Evolutionary conservation across 2,888 invertebrate species (phyloP), one percentile per base, ranked within the genome.

Genomic region (Leptarthrus brevirostris): DNA sequence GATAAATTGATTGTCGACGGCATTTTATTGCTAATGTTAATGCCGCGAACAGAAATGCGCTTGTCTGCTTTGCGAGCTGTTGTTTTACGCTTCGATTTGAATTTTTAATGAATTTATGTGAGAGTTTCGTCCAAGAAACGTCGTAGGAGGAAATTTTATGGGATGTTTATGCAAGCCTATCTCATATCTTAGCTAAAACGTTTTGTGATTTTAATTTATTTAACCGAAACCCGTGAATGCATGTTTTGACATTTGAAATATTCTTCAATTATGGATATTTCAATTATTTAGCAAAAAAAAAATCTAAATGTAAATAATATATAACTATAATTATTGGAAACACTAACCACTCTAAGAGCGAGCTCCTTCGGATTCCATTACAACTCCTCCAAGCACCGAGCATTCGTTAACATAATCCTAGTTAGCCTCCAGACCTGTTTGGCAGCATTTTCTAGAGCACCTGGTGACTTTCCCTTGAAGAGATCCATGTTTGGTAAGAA

Each of bases 361-460:
- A 10, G 16, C 24, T 47, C 22, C 20, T 16, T 5, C 14, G 10
- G 24, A n/a, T 34, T 44, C 40, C 52, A 58, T 88, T 91, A 96
- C 85, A 97, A 90, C 86, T 94, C 94, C 85, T 97, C 97, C 80
- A 97, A 89, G 70, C 95, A 95, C 78, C 94, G 88, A 72, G 94
- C 93, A 86, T 96, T 96, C 78, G 96, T 97, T 80, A 97, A 88
- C 86, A 97, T 91, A 84, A 96, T 96, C 76, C 97, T 86, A 14
- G 96, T 93, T 64, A 97, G 89, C 82, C 95, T 88, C 97, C 97
- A 97, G 79, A 95, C 93, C 85, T 95, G 94, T 86, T 96, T 96
- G 75, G 96, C 95, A 4, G 96, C 95, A 85, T 94, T 95, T 86
- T 97, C 97, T 80, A 97, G 87, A 3, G 94, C 92, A 79, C 93